Base-by-base conservation (phyloP, 2,113 vertebrate species). In the Hylia prasina region DNA sequence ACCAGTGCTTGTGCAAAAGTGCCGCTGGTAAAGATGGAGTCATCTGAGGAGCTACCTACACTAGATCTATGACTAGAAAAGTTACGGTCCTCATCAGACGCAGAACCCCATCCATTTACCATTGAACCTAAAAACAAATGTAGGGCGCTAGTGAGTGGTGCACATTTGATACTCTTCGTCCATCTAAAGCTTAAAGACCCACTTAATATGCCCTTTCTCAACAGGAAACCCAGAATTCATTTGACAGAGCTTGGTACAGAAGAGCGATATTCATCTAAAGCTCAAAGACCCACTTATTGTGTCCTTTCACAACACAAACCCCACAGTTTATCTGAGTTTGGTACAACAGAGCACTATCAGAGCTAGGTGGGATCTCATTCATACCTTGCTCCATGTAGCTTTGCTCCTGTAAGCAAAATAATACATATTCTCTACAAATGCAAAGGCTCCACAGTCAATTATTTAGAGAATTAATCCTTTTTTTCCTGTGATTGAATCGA, bases 71-170 rank as follows among this genome's bases (percentile, higher is more conserved):
- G 99, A 98, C 99, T 99, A 98, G 99, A 99, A 99, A 99, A 99
- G 98, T 98, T 99, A 98, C 97, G 98, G 93, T 99, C 99, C 96
- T 99, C 99, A 97, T 99, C 99, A 95, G 99, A 99, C 97, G 99
- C 99, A 89, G 99, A 99, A 98, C 99, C 99, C 99, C 99, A 99
- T 96, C 99, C 99, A 98, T 99, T 99, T 98, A 99, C 98, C 99
- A 99, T 99, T 98, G 99, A 99, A 98, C 99, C 99, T 99, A 98
- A 96, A 98, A 98, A 98, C 98, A 98, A 98, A 97, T 98, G 97
- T 98, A 98, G 98, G 97, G 88, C 68, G 97, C 97, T 86, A 97
- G 97, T 98, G 95, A 98, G 98, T 98, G 91, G 96, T 91, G 93
- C 22, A 87, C 54, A 97, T 48, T 81, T 54, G 9, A 96, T 54